Percentiles rank a stretch among this genome's conserved stretches.
These are phyloP conservation scores for Gnathonemus longibarbis DNA, from an alignment of 2,113 vertebrate species.

Conservation along the genomic window DNA sequence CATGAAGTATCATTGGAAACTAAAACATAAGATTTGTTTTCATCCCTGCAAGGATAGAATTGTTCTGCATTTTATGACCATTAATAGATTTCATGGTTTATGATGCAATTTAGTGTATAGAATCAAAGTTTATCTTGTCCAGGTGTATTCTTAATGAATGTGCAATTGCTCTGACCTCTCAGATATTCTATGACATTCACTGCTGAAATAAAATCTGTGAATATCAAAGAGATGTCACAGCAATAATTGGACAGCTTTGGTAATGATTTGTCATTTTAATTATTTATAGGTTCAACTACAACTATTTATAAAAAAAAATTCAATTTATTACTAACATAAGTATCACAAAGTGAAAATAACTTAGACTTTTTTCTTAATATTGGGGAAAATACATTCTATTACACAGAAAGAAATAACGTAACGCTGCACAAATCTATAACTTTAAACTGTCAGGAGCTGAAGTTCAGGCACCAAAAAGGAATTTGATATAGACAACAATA, in stretches of 20 bases:
- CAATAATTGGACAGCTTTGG: background rate
- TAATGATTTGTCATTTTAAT: background rate
- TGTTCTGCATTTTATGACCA: background rate
- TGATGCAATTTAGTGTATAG: background rate
- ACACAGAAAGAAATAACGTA: background rate
- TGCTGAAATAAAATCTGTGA: background rate
- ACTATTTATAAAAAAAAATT: no score
- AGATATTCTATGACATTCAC: background rate
- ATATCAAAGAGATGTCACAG: background rate
- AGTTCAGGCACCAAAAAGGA: background rate
- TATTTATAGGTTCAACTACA: no score
- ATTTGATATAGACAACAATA: background rate
- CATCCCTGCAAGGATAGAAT: background rate
- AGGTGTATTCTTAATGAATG: background rate
- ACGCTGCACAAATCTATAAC: background rate
- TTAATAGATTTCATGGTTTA: constrained; percentile 4
- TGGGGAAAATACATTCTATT: background rate
- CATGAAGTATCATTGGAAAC: background rate
- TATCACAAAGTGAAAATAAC: background rate
- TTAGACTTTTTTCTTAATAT: background rate
- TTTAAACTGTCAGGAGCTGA: background rate
- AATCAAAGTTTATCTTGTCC: background rate
- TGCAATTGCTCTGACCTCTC: background rate
- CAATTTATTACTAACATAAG: background rate
- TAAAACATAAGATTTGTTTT: background rate